Conservation (phyloP, 2,888 invertebrate species). For the Neoaliturus tenellus region DNA sequence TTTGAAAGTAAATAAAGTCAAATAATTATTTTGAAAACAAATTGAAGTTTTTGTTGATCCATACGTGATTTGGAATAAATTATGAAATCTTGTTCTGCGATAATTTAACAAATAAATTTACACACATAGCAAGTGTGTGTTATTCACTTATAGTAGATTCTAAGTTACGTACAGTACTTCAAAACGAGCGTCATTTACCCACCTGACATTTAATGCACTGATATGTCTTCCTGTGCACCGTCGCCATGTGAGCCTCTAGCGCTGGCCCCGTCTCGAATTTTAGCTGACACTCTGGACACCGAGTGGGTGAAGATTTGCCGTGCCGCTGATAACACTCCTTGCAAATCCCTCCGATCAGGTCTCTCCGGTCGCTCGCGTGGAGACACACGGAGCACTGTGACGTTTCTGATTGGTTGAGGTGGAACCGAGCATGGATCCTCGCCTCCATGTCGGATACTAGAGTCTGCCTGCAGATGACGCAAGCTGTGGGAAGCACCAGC, state of each 20-base stretch:
- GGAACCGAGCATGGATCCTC: conserved; percentile 91
- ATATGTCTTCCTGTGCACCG: conserved; percentile 73
- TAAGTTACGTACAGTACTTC: no score
- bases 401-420: conserved; percentile 72
- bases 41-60: no score
- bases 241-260: conserved; percentile 72
- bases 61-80: no score
- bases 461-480: conserved; percentile 95
- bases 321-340: conserved; percentile 82
- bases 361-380: conserved; percentile 67
- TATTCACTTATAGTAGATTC: no score
- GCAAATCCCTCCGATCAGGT: conserved; percentile 75
- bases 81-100: no score
- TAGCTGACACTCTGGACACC: conserved; percentile 74
- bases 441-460: conserved; percentile 93
- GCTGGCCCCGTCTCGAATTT: conserved; percentile 74
- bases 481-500: conserved; percentile 82
- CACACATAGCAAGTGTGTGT: no score
- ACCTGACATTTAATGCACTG: conserved; percentile 82
- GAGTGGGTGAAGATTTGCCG: conserved; percentile 69
- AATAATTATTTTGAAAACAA: no score
- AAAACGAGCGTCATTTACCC: no score
- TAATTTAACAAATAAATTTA: no score
- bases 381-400: conserved; percentile 74
- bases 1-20: no score